phyloP scores from a whole-genome alignment of 1,140 invertebrate species.

The Venturia canescens region DNA sequence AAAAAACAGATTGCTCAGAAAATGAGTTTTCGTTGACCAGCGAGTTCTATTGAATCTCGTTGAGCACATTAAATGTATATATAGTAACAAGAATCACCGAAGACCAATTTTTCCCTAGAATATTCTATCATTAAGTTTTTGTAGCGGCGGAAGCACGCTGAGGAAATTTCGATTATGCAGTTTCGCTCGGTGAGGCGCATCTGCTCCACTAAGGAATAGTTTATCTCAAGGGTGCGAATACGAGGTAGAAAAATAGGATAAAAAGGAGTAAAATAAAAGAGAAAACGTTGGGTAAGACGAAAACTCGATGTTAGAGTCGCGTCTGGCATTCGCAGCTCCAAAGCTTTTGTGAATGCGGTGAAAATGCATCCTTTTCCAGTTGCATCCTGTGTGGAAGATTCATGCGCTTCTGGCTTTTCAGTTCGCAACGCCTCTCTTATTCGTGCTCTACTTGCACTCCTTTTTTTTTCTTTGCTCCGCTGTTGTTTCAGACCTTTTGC shows the following conservation, averaged over 20 bases:
- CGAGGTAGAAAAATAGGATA: not conserved
- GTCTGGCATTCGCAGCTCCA: conserved; percentile 13
- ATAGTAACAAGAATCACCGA: no score
- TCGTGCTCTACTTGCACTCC: not conserved
- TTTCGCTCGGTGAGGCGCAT: conserved; percentile 15
- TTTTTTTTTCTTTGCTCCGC: not conserved
- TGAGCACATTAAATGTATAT: no score
- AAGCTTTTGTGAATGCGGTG: not conserved
- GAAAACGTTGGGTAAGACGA: not conserved
- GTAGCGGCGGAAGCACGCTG: not conserved
- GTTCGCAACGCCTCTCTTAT: not conserved
- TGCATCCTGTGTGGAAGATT: not conserved
- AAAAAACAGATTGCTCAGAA: not conserved
- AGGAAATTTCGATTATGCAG: not conserved
- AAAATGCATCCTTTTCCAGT: not conserved
- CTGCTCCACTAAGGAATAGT: conserved; percentile 40
- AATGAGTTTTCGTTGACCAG: not conserved
- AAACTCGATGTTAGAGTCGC: conserved; percentile 13
- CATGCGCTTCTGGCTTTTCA: conserved; percentile 2
- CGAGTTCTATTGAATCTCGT: no score
- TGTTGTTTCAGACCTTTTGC: not conserved
- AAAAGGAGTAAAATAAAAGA: not conserved
- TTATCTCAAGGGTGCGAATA: conserved; percentile 1
- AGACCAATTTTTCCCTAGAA: conserved; percentile 14
- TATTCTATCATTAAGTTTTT: conserved; percentile 36